Evolutionary conservation across 1,140 invertebrate genomes (phyloP).

Genomic region (Saccostrea glomerata): DNA sequence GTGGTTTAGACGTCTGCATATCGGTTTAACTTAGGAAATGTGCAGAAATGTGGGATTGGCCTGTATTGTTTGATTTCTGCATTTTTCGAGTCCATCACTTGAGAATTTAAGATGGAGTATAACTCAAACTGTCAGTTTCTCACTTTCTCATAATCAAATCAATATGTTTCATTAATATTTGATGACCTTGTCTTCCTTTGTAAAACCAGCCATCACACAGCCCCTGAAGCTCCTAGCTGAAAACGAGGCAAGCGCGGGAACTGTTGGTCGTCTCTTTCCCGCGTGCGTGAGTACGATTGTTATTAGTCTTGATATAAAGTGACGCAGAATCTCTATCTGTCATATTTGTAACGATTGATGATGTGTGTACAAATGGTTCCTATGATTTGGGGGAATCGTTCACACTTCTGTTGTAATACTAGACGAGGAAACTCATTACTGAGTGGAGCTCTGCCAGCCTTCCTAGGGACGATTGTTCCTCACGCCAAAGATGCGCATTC

Average conservation of each 20-base stretch:
- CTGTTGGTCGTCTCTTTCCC: slow-evolving; percentile 21
- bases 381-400: slow-evolving; percentile 24
- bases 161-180: slow-evolving; percentile 35
- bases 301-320: slow-evolving; percentile 35
- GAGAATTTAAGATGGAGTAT: slow-evolving; percentile 28
- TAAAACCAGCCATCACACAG: slow-evolving; percentile 35
- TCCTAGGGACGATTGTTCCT: slow-evolving; percentile 5
- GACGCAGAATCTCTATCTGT: slow-evolving; percentile 30
- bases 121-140: slow-evolving; percentile 31
- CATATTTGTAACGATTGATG: slow-evolving; percentile 38
- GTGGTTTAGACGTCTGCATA: neutral
- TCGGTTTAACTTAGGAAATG: neutral
- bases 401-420: slow-evolving; percentile 10
- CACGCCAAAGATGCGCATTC: slow-evolving; percentile 12
- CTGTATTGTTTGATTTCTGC: neutral
- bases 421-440: slow-evolving; percentile 35
- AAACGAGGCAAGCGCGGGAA: slow-evolving; percentile 31
- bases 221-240: neutral
- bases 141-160: slow-evolving; percentile 36
- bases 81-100: neutral
- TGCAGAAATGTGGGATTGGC: neutral
- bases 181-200: slow-evolving; percentile 27
- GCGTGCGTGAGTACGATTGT: slow-evolving; percentile 32
- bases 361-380: slow-evolving; percentile 33
- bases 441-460: slow-evolving; percentile 5